Evolutionary conservation across 2,888 invertebrate species (phyloP).

Genomic region (Drosophila prostipennis): DNA sequence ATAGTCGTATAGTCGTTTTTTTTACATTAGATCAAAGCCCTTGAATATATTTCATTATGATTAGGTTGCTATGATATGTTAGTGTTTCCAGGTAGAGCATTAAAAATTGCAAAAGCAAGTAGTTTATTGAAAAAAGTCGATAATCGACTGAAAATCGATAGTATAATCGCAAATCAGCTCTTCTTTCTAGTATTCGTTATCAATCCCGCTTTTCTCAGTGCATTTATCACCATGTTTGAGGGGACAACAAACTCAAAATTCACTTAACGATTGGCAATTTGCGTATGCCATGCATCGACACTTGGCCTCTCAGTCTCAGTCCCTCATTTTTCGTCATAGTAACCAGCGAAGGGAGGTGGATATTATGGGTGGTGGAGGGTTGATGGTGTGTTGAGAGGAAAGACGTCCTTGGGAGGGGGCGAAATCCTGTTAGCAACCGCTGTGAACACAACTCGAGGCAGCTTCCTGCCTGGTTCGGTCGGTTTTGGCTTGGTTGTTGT

Average conservation of each 20-base stretch:
- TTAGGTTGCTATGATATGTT: too few relatives aligned
- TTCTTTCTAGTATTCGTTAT: too few relatives aligned
- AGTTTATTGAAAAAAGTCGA: too few relatives aligned
- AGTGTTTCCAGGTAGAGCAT: too few relatives aligned
- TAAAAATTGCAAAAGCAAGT: too few relatives aligned
- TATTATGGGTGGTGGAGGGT: too few relatives aligned
- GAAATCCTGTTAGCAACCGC: conserved; percentile 66
- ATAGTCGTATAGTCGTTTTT: too few relatives aligned
- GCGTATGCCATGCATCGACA: conserved; percentile 53
- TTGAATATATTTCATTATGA: too few relatives aligned
- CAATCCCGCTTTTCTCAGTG: not conserved
- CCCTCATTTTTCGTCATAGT: conserved; percentile 40
- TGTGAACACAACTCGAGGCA: conserved; percentile 58
- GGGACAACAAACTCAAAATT: conserved; percentile 31
- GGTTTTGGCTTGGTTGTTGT: conserved; percentile 52
- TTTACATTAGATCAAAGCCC: too few relatives aligned
- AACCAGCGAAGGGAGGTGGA: conserved; percentile 11
- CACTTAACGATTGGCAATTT: conserved; percentile 64
- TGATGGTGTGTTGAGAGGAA: not conserved
- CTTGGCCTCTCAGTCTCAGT: conserved; percentile 40
- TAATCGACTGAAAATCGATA: too few relatives aligned
- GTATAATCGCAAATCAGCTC: too few relatives aligned
- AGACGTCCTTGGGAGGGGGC: conserved; percentile 9
- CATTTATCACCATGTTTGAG: not conserved
- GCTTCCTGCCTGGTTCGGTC: conserved; percentile 33